These are phyloP conservation scores for Allobates femoralis DNA, from an alignment of 2,797 vertebrate genomes.

Conservation along the genomic window DNA sequence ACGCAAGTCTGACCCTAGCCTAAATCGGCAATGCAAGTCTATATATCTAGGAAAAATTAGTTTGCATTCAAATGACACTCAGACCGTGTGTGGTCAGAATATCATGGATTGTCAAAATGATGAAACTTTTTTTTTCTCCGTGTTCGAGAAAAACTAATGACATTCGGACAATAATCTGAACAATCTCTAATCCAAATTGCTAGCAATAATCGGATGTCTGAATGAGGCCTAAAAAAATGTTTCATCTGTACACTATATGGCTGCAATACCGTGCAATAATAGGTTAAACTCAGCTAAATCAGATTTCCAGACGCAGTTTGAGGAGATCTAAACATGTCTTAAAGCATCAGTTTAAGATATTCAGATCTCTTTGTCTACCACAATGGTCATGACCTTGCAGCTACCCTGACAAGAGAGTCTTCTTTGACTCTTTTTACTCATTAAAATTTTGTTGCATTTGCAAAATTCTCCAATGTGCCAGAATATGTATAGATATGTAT, in stretches of 20 bases:
- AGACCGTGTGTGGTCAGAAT: too few relatives aligned
- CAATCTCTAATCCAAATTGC: too few relatives aligned
- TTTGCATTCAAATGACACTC: too few relatives aligned
- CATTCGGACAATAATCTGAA: too few relatives aligned
- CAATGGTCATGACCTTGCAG: slow-evolving; percentile 37
- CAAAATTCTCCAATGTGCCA: not conserved
- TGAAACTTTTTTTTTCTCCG: too few relatives aligned
- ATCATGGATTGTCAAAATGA: too few relatives aligned
- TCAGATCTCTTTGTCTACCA: slow-evolving; percentile 34
- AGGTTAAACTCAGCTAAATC: slow-evolving; percentile 38
- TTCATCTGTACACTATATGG: not conserved
- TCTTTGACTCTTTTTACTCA: slow-evolving; percentile 22
- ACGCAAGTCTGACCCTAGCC: too few relatives aligned
- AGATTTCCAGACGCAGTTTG: slow-evolving; percentile 13
- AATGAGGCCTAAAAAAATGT: not conserved
- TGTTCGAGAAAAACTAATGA: too few relatives aligned
- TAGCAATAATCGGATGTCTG: too few relatives aligned
- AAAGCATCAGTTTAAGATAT: slow-evolving; percentile 37
- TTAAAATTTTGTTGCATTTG: slow-evolving; percentile 1
- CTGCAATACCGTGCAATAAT: too few relatives aligned
- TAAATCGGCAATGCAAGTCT: too few relatives aligned
- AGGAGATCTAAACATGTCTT: slow-evolving; percentile 27
- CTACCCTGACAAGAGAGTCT: slow-evolving; percentile 32
- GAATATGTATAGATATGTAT: not conserved
- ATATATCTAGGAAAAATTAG: too few relatives aligned